Percentiles rank a stretch among this genome's conserved stretches.
Conservation (phyloP, 2,113 vertebrate genomes). For the Chamaea fasciata region DNA sequence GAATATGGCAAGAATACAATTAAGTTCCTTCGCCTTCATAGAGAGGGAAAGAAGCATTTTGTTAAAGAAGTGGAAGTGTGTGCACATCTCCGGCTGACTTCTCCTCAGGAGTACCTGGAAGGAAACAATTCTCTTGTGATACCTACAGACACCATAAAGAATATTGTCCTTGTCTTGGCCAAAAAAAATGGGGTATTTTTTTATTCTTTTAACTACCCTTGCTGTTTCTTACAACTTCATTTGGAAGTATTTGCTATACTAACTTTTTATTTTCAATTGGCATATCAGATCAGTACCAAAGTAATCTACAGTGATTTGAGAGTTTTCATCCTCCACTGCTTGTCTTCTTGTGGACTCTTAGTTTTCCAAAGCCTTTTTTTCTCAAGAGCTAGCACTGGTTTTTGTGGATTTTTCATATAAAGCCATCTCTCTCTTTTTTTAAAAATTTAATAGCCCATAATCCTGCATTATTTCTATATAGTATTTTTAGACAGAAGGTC, state of each 20-base stretch:
- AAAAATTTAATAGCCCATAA: not conserved
- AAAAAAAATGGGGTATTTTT: conserved; percentile 87
- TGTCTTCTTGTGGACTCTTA: not conserved
- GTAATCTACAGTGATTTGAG: not conserved
- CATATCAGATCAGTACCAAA: not conserved
- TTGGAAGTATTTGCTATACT: not conserved
- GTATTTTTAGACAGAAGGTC: not conserved
- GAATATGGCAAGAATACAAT: conserved; percentile 92
- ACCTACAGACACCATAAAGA: conserved; percentile 96
- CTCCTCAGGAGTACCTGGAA: conserved; percentile 82
- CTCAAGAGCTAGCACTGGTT: not conserved
- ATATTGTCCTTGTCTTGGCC: conserved; percentile 88
- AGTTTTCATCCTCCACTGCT: not conserved
- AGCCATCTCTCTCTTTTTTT: not conserved
- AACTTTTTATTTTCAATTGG: not conserved
- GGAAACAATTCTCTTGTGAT: conserved; percentile 91
- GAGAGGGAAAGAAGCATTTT: conserved; percentile 76
- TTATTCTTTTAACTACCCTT: not conserved
- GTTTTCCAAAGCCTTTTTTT: not conserved
- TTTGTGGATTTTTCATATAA: not conserved
- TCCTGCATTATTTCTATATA: not conserved
- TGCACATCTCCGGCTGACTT: conserved; percentile 83
- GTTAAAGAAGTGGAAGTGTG: conserved; percentile 86
- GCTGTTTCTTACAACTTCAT: not conserved
- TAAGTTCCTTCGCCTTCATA: conserved; percentile 82